These are phyloP conservation scores for Drosophila pruinosa DNA, from an alignment of 1,140 invertebrate genomes.

Conservation along the genomic window DNA sequence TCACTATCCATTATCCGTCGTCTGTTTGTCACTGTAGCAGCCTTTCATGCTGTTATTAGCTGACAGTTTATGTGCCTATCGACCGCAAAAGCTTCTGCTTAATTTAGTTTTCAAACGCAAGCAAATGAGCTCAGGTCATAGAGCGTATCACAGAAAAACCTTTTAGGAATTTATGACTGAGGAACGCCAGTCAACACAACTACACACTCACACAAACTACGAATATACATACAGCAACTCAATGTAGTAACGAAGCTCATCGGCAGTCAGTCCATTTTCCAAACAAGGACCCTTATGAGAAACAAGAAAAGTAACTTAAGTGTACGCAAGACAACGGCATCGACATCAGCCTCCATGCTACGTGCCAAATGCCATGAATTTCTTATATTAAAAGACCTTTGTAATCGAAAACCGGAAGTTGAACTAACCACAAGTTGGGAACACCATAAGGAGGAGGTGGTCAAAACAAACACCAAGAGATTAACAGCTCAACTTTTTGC, in stretches of 20 bases:
- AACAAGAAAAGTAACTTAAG: slow-evolving; percentile 76
- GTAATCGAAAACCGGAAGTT: slow-evolving; percentile 75
- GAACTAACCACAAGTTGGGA: slow-evolving; percentile 59
- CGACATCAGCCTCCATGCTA: slow-evolving; percentile 17
- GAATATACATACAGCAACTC: slow-evolving; percentile 23
- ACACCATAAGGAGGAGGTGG: slow-evolving; percentile 24
- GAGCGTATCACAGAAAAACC: slow-evolving; percentile 55
- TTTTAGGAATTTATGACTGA: slow-evolving; percentile 68
- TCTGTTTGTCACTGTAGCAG: background rate
- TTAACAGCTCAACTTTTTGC: slow-evolving; percentile 69
- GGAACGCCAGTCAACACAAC: slow-evolving; percentile 14
- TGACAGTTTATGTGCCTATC: slow-evolving; percentile 62
- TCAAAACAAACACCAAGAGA: slow-evolving; percentile 53
- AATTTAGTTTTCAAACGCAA: slow-evolving; percentile 61
- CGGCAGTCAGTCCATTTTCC: slow-evolving; percentile 18
- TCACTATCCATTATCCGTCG: background rate
- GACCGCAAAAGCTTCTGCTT: slow-evolving; percentile 49
- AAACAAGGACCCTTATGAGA: slow-evolving; percentile 40
- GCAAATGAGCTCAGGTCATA: slow-evolving; percentile 52
- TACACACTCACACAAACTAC: slow-evolving; percentile 6
- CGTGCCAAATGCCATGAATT: slow-evolving; percentile 74
- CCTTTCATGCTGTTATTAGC: slow-evolving; percentile 2
- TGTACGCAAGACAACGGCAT: slow-evolving; percentile 29
- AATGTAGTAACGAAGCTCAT: slow-evolving; percentile 38
- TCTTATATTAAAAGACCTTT: slow-evolving; percentile 70